Conservation (phyloP, 2,888 invertebrate species). For the Ichneumoninae sp. region DNA sequence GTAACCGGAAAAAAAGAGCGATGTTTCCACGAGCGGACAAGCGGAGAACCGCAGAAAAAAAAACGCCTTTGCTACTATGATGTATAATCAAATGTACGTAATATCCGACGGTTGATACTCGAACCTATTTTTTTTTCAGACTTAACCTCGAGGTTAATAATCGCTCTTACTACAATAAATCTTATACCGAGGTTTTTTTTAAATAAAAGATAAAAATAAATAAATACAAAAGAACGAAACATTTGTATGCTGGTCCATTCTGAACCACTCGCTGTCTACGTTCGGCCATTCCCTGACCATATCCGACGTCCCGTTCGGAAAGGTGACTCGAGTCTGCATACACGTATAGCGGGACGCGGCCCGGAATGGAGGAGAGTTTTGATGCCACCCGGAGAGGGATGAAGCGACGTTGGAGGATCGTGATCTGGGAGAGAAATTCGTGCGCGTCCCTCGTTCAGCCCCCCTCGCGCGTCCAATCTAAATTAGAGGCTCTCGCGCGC, state of each 20-base stretch:
- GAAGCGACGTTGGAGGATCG: conserved; percentile 59
- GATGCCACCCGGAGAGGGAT: conserved; percentile 45
- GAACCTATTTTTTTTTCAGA: not conserved
- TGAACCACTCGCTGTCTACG: not conserved
- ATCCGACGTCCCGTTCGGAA: not conserved
- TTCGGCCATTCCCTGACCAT: not conserved
- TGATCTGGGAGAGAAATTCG: conserved; percentile 69
- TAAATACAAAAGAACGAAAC: not conserved
- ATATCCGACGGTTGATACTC: not conserved
- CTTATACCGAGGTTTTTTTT: not conserved
- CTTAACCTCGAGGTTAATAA: not conserved
- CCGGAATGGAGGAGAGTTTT: conserved; percentile 54
- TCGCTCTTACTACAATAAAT: not conserved
- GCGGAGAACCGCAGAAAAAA: not conserved
- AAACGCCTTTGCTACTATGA: not conserved
- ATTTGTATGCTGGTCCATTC: not conserved
- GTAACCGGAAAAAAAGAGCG: not conserved
- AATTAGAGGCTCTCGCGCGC: conserved; percentile 68
- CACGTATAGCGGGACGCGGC: conserved; percentile 25
- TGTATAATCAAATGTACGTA: not conserved
- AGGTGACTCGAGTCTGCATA: conserved; percentile 25
- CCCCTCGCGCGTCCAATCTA: conserved; percentile 67
- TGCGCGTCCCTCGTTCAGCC: conserved; percentile 62
- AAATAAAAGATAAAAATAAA: not conserved
- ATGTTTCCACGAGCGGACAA: not conserved